Evolutionary conservation across 1,140 invertebrate species (phyloP), one percentile per base, ranked within the genome.

Genomic region (Lethrus apterus): DNA sequence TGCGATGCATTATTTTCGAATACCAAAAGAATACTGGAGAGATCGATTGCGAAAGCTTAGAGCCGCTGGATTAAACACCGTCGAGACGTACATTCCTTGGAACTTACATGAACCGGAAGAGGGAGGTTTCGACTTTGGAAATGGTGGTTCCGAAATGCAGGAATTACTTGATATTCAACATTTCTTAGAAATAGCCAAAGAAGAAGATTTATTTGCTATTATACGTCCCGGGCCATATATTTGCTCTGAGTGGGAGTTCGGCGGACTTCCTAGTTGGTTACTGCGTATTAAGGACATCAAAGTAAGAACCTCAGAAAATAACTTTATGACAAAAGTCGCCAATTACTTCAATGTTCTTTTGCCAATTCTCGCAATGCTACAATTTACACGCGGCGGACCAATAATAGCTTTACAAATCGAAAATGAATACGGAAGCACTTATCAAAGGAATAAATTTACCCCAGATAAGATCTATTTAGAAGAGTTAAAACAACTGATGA

Each of bases 81-180:
- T 98, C 4, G 83, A 89, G 54, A 91, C 89, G 84, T 95, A 95
- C 63, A 81, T 97, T 0, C 89, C 94, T 61, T 98, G 93, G 93
- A 91, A 86, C 56, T 72, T 81, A 33, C 94, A 98, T 67, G 89
- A 98, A 70, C 83, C 86, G 0, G 71, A 78, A 43, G 75, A 80
- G 34, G 78, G 79, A 1, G 70, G 78, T 26, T 71, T 75, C 34
- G 83, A 78, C 59, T 66, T 77, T 17, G 95, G 93, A 75, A 64
- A 73, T 21, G 89, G 83, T 1, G 83, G 90, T 44, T 76, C 79
- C 4, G 84, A 97, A 69, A 52, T 96, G 17, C 67, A 68, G 44
- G 67, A 75, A 65, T 60, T 59, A 72, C 26, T 56, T 65, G 74
- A 69, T 53, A 40, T 73, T 7, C 63, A 73, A 9, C 59, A 73